phyloP scores from a whole-genome alignment of 2,888 invertebrate genomes.

The Sthenelais limicola region DNA sequence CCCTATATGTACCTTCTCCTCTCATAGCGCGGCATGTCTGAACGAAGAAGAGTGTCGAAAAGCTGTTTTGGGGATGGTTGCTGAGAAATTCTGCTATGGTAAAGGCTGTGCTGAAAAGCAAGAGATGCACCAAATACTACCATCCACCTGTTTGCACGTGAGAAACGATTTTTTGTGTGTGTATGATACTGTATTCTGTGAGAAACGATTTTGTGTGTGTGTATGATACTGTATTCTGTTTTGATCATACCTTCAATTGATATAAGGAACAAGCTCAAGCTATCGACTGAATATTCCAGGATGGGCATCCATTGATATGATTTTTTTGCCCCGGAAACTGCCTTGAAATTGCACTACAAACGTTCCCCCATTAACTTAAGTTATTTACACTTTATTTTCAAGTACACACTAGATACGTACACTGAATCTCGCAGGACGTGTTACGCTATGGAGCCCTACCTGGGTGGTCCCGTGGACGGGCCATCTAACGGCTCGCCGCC shows the following conservation, averaged over 20 bases:
- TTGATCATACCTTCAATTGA: no score
- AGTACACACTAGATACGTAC: conserved; percentile 75
- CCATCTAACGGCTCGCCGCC: conserved; percentile 64
- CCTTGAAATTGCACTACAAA: neutral
- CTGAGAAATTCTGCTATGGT: conserved; percentile 74
- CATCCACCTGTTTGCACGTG: conserved; percentile 74
- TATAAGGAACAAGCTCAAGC: no score
- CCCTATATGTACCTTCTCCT: neutral
- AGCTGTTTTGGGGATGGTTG: conserved; percentile 72
- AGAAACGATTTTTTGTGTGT: no score
- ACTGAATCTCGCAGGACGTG: conserved; percentile 74
- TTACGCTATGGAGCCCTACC: conserved; percentile 74
- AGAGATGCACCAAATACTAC: conserved; percentile 72
- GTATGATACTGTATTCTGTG: no score
- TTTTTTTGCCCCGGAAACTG: neutral
- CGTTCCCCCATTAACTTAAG: no score
- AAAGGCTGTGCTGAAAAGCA: conserved; percentile 73
- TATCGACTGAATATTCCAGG: neutral
- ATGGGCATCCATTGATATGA: neutral
- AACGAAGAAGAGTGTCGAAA: conserved; percentile 62
- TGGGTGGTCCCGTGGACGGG: conserved; percentile 71
- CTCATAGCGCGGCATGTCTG: conserved; percentile 17
- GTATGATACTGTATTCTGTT: no score
- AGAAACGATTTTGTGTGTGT: no score
- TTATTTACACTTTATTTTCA: conserved; percentile 41